Conservation (phyloP, 2,888 invertebrate species). For the Apoderus coryli region DNA sequence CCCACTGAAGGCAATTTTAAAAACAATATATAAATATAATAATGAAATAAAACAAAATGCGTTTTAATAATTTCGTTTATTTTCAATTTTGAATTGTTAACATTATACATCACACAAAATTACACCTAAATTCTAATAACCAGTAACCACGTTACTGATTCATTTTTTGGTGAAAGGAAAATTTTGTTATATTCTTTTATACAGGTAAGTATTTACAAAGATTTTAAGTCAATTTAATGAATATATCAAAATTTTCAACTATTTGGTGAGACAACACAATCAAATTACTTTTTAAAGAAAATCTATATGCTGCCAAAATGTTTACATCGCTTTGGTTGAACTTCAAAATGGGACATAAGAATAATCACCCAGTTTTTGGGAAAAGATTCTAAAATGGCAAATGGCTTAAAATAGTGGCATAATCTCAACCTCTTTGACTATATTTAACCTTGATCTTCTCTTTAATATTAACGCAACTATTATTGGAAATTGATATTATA, state of each 20-base stretch:
- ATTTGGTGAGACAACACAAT: background rate
- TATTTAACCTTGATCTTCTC: too few species aligned
- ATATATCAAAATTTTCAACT: slow-evolving; percentile 31
- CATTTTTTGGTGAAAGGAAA: slow-evolving; percentile 29
- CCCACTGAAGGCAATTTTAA: slow-evolving; percentile 20
- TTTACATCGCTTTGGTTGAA: too few species aligned
- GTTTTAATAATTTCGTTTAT: slow-evolving; percentile 32
- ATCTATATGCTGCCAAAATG: too few species aligned
- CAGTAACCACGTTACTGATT: slow-evolving; percentile 16
- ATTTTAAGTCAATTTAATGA: too few species aligned
- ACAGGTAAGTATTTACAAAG: slow-evolving; percentile 6
- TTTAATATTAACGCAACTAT: too few species aligned
- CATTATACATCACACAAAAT: slow-evolving; percentile 36
- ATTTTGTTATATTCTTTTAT: slow-evolving; percentile 30
- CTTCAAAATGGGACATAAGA: too few species aligned
- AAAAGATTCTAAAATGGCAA: too few species aligned
- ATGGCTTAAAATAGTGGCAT: too few species aligned
- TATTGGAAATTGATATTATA: too few species aligned
- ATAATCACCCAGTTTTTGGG: too few species aligned
- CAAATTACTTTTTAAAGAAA: slow-evolving; percentile 1
- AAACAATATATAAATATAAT: too few species aligned
- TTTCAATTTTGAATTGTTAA: slow-evolving; percentile 35
- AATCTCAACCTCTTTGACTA: too few species aligned
- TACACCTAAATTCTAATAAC: slow-evolving; percentile 27
- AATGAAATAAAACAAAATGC: slow-evolving; percentile 24